phyloP scores from a whole-genome alignment of 1,140 invertebrate species.

The Trigoniulus corallinus region DNA sequence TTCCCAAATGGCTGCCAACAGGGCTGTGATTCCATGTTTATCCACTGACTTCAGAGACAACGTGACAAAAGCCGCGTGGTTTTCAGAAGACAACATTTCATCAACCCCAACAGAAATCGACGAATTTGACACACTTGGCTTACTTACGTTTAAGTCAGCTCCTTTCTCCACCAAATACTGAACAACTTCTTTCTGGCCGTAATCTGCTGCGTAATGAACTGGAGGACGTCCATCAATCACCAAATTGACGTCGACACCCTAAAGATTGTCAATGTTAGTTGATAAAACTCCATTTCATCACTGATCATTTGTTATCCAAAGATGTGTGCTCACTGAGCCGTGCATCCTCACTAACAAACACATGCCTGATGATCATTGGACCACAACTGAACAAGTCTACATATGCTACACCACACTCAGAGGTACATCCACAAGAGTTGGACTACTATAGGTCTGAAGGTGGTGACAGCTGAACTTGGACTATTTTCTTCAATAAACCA shows the following conservation, averaged over 20 bases:
- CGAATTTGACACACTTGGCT: not conserved
- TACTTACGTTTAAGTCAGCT: conserved; percentile 75
- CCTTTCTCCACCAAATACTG: conserved; percentile 72
- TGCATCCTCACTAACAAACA: not conserved
- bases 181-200: conserved; percentile 80
- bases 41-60: conserved; percentile 50
- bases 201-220: conserved; percentile 84
- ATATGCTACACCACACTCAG: no score
- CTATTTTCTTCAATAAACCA: no score
- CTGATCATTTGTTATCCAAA: not conserved
- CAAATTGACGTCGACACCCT: conserved; percentile 71
- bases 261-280: no score
- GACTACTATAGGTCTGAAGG: no score
- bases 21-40: conserved; percentile 81
- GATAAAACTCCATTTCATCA: conserved; percentile 16
- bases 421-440: no score
- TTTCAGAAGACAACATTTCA: not conserved
- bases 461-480: no score
- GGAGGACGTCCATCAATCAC: conserved; percentile 69
- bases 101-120: not conserved
- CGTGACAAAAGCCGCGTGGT: conserved; percentile 4
- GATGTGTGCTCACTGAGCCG: not conserved
- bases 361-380: not conserved
- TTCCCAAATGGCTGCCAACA: conserved; percentile 89
- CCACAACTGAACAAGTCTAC: not conserved